Percentiles rank a stretch among this genome's conserved stretches.
These are phyloP conservation scores for Salvelinus fontinalis DNA, from an alignment of 2,113 vertebrate genomes.

Conservation along the genomic window DNA sequence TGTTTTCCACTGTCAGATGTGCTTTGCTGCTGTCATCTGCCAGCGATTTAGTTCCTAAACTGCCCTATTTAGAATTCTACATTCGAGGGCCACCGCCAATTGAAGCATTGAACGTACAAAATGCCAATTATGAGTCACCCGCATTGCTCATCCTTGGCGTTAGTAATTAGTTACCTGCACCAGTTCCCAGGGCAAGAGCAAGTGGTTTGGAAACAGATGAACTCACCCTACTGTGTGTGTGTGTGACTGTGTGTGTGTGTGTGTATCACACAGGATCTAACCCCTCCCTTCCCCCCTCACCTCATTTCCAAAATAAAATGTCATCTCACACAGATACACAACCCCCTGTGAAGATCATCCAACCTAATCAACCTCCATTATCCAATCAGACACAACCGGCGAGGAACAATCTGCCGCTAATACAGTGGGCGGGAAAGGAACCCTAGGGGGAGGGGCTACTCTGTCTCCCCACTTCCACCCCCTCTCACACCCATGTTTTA, in stretches of 20 bases:
- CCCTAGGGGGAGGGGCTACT: not conserved
- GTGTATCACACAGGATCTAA: too few relatives aligned
- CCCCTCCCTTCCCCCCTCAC: too few relatives aligned
- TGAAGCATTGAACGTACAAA: constrained; percentile 14
- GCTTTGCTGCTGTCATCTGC: constrained; percentile 16
- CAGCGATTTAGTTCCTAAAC: not conserved
- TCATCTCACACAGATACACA: not conserved
- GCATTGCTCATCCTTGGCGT: not conserved
- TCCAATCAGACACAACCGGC: not conserved
- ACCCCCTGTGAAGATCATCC: constrained; percentile 2
- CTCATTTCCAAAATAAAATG: not conserved
- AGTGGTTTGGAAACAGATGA: too few relatives aligned
- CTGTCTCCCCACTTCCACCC: not conserved
- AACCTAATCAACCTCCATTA: not conserved
- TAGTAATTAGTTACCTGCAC: too few relatives aligned
- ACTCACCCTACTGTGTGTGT: too few relatives aligned
- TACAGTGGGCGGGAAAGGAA: not conserved
- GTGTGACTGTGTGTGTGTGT: too few relatives aligned
- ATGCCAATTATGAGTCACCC: constrained; percentile 9
- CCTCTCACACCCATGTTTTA: too few relatives aligned
- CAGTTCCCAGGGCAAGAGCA: too few relatives aligned
- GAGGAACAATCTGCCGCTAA: not conserved
- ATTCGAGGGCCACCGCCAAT: not conserved
- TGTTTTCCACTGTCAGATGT: constrained; percentile 20
- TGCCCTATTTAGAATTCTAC: not conserved